phyloP scores from a whole-genome alignment of 2,888 invertebrate species.

The Antitype chi region DNA sequence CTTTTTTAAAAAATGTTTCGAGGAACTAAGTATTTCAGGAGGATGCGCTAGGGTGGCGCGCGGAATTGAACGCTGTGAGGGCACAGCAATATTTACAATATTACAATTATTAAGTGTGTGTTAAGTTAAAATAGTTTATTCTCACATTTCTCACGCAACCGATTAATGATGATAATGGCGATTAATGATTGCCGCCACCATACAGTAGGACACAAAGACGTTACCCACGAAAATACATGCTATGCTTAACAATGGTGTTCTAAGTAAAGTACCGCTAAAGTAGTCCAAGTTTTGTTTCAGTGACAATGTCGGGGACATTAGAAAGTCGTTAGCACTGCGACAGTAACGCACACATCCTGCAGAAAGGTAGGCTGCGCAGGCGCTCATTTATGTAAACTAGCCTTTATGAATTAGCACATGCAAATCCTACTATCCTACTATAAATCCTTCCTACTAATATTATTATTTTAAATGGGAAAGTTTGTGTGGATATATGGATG shows the following conservation, averaged over 20 bases:
- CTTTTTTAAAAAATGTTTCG: neutral
- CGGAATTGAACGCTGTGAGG: neutral
- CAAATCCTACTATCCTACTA: too few relatives aligned
- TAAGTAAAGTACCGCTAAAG: slow-evolving; percentile 25
- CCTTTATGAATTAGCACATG: neutral
- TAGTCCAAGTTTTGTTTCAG: slow-evolving; percentile 44
- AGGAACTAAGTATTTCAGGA: too few relatives aligned
- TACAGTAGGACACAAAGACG: neutral
- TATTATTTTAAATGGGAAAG: too few relatives aligned
- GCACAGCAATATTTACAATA: neutral
- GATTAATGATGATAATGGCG: neutral
- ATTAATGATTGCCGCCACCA: neutral
- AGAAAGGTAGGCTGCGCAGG: slow-evolving; percentile 35
- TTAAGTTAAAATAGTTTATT: neutral
- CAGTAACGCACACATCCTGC: slow-evolving; percentile 48
- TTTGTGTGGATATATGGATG: too few relatives aligned
- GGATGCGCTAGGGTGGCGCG: too few relatives aligned
- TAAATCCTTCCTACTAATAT: too few relatives aligned
- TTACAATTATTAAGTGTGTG: neutral
- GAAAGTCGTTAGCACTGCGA: slow-evolving; percentile 52
- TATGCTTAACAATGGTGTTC: neutral
- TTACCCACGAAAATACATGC: neutral
- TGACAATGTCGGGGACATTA: slow-evolving; percentile 35
- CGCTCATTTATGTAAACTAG: slow-evolving; percentile 27
- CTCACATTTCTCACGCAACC: neutral